Percentiles rank a stretch among this genome's conserved stretches.
Conservation (phyloP, 2,113 vertebrate genomes). For the Chiloscyllium plagiosum region DNA sequence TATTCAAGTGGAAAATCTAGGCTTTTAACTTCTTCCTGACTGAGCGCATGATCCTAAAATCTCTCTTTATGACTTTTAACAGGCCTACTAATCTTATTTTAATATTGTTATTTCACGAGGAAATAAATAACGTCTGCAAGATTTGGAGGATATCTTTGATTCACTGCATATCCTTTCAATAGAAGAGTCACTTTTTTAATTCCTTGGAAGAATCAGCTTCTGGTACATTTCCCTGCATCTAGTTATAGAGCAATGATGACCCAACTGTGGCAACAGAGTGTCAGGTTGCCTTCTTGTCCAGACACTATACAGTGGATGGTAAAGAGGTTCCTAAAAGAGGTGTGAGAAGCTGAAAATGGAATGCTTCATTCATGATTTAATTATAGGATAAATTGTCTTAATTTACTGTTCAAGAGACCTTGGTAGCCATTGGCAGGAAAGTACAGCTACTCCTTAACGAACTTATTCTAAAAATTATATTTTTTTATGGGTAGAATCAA, state of each 20-base stretch:
- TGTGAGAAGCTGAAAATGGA: not conserved
- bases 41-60: too few species aligned
- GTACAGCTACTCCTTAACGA: slow-evolving; percentile 66
- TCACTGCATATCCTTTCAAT: too few species aligned
- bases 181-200: not conserved
- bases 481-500: slow-evolving; percentile 59
- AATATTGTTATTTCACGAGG: too few species aligned
- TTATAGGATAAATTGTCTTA: not conserved
- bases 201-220: not conserved
- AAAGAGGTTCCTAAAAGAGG: not conserved
- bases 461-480: slow-evolving; percentile 67
- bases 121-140: too few species aligned
- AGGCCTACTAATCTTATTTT: too few species aligned
- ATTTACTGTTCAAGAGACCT: slow-evolving; percentile 48
- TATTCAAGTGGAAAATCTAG: not conserved
- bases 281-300: not conserved
- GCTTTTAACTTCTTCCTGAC: not conserved
- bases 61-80: too few species aligned
- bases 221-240: not conserved
- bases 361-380: not conserved
- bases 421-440: slow-evolving; percentile 50
- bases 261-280: not conserved
- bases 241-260: not conserved
- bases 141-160: too few species aligned
- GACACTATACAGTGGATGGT: not conserved